Evolutionary conservation across 2,113 vertebrate species (phyloP).

Genomic region (Mixornis gularis): DNA sequence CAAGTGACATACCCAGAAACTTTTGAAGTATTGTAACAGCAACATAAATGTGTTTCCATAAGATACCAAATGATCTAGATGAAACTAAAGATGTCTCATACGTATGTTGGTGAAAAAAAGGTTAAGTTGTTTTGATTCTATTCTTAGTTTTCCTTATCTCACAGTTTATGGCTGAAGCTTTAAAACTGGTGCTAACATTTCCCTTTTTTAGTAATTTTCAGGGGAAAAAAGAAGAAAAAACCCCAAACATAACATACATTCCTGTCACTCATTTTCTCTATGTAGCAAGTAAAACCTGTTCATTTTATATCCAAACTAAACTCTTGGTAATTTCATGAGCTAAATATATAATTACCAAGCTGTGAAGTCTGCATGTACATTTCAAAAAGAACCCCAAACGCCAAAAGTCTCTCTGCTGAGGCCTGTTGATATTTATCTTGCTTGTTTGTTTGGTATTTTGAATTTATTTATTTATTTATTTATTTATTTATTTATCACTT

Average conservation of each 20-base stretch:
- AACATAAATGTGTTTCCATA: not conserved
- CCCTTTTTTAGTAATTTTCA: not conserved
- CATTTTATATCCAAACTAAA: not conserved
- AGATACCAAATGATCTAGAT: not conserved
- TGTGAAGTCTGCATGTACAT: not conserved
- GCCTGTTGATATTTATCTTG: not conserved
- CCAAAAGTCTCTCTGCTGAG: not conserved
- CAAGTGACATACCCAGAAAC: not conserved
- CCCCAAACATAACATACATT: not conserved
- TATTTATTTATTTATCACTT: too few relatives aligned
- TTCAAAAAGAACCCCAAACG: not conserved
- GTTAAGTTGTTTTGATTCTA: not conserved
- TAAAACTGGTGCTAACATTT: not conserved
- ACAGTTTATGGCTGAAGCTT: not conserved
- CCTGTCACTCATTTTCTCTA: not conserved
- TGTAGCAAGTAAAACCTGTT: not conserved
- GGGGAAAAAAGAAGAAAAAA: not conserved
- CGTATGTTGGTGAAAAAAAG: rapidly evolving
- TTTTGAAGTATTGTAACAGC: not conserved
- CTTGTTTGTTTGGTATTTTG: not conserved
- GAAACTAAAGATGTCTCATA: not conserved
- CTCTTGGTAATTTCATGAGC: not conserved
- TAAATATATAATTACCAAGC: not conserved
- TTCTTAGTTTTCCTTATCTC: not conserved
- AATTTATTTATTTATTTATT: not conserved